Percentiles rank a stretch among this genome's conserved stretches.
These are phyloP conservation scores for Oncorhynchus gorbuscha DNA, from an alignment of 2,113 vertebrate species.

Conservation along the genomic window DNA sequence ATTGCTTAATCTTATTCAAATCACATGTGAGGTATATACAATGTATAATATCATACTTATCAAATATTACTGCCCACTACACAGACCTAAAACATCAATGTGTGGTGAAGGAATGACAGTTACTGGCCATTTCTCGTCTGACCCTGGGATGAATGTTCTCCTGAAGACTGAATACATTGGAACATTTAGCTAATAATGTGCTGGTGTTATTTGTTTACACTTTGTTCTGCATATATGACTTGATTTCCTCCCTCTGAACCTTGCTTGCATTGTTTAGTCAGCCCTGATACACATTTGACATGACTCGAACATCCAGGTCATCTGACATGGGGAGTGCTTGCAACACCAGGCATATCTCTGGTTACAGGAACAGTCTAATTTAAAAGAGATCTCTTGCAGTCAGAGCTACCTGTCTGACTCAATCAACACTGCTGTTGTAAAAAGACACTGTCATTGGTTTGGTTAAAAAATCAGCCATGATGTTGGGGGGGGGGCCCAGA, in stretches of 20 bases:
- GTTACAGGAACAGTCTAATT: conserved; percentile 56
- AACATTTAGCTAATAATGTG: neutral
- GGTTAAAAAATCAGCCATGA: too few species aligned
- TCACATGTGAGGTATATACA: too few species aligned
- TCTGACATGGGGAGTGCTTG: conserved; percentile 59
- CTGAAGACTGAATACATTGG: too few species aligned
- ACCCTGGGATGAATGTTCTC: too few species aligned
- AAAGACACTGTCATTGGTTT: neutral
- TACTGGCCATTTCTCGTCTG: too few species aligned
- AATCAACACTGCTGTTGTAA: neutral
- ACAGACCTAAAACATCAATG: too few species aligned
- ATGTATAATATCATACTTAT: too few species aligned
- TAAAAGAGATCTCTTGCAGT: conserved; percentile 14
- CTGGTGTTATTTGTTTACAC: neutral
- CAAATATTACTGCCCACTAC: too few species aligned
- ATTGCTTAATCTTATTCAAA: too few species aligned
- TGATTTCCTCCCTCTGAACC: conserved; percentile 26
- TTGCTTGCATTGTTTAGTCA: conserved; percentile 57
- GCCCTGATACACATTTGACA: conserved; percentile 57
- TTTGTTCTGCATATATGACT: conserved; percentile 24
- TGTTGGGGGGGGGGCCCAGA: too few species aligned
- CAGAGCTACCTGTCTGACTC: neutral
- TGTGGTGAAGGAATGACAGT: too few species aligned
- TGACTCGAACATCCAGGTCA: conserved; percentile 56
- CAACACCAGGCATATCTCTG: conserved; percentile 60